A percentile compares a stretch with the other conserved stretches of the same genome.
Conservation (phyloP, 2,797 vertebrate species). For the Sebastes iracundus region DNA sequence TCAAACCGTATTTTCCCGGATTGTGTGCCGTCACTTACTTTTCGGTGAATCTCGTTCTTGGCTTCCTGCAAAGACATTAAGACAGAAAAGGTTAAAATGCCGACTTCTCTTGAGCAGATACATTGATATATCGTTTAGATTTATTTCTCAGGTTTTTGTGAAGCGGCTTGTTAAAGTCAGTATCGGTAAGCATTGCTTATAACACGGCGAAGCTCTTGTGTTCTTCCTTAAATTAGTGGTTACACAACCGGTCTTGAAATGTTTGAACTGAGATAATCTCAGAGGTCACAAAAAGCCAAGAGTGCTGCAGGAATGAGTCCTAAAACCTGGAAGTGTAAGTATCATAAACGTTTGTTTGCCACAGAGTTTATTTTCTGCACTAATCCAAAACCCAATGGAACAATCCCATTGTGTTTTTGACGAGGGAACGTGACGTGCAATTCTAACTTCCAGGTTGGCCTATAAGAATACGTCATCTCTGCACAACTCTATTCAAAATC, state of each 20-base stretch:
- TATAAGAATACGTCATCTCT: too few relatives aligned
- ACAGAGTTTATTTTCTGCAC: too few relatives aligned
- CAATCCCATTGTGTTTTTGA: fast-evolving
- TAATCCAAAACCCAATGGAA: too few relatives aligned
- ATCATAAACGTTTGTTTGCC: too few relatives aligned
- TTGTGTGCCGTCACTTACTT: conserved; percentile 36
- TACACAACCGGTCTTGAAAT: neutral
- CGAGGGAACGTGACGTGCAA: too few relatives aligned
- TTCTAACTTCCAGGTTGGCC: too few relatives aligned
- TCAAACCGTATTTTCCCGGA: neutral
- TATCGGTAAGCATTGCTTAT: neutral
- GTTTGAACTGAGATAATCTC: too few relatives aligned
- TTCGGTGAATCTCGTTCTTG: conserved; percentile 62
- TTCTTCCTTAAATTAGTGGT: neutral
- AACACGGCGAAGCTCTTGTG: neutral
- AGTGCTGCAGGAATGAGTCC: too few relatives aligned
- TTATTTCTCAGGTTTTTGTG: neutral
- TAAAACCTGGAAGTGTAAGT: too few relatives aligned
- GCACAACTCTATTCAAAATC: neutral
- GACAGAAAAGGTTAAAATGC: neutral
- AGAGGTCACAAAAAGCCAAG: too few relatives aligned
- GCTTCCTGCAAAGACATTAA: conserved; percentile 66
- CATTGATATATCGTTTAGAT: too few relatives aligned
- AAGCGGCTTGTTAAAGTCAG: neutral
- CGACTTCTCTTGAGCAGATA: fast-evolving